phyloP scores from a whole-genome alignment of 2,888 invertebrate species.

The Dilophus febrilis region DNA sequence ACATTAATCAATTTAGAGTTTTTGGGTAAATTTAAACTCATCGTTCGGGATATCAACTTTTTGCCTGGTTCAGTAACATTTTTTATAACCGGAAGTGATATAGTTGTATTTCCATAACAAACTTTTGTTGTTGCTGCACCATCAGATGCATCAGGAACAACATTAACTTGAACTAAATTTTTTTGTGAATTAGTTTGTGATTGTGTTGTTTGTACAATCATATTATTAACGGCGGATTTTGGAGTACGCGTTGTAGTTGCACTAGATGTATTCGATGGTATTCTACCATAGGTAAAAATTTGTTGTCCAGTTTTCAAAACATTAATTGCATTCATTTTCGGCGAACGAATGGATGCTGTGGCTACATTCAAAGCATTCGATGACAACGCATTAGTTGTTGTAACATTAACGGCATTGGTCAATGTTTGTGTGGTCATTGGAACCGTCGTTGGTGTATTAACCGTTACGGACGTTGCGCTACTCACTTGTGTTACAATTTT shows the following conservation, averaged over 20 bases:
- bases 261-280: not conserved
- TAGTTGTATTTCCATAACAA: constrained; percentile 29
- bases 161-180: constrained; percentile 35
- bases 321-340: too few species aligned
- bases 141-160: too few species aligned
- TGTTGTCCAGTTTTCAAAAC: not conserved
- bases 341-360: not conserved
- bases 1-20: constrained; percentile 18
- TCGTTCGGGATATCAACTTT: constrained; percentile 16
- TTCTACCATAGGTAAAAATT: constrained; percentile 1
- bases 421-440: not conserved
- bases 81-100: constrained; percentile 28
- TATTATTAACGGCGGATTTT: not conserved
- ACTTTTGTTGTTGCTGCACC: constrained; percentile 39
- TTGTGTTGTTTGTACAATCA: too few species aligned
- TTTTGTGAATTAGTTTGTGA: too few species aligned
- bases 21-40: constrained; percentile 21
- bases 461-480: not conserved
- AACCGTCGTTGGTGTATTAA: not conserved
- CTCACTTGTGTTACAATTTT: too few species aligned
- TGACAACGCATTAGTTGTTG: not conserved
- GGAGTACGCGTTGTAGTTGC: constrained; percentile 9
- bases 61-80: constrained; percentile 11
- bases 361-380: not conserved
- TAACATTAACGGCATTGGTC: not conserved